Percentiles rank a stretch among this genome's conserved stretches.
Evolutionary conservation across 1,140 invertebrate species (phyloP).

Genomic region (Spodoptera frugiperda): DNA sequence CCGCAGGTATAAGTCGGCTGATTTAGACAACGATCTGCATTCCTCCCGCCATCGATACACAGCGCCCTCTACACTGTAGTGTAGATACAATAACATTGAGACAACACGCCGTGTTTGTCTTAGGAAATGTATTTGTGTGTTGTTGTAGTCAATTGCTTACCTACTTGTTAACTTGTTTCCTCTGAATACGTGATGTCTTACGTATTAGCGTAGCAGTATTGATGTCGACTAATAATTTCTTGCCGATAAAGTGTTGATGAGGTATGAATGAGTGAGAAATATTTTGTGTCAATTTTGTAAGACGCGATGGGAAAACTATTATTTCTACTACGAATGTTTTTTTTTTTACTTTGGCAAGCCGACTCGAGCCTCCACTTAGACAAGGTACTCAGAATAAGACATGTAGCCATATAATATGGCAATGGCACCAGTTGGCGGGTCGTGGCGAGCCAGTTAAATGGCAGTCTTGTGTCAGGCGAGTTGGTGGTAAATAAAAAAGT

Average conservation of each 20-base stretch:
- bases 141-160: too few species aligned
- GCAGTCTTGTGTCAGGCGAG: slow-evolving; percentile 60
- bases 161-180: too few species aligned
- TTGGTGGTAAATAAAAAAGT: slow-evolving; percentile 51
- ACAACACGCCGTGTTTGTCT: too few species aligned
- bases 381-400: slow-evolving; percentile 14
- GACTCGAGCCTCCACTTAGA: not conserved
- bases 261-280: too few species aligned
- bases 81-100: too few species aligned
- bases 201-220: too few species aligned
- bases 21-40: slow-evolving; percentile 45
- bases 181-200: too few species aligned
- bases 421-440: slow-evolving; percentile 16
- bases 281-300: too few species aligned
- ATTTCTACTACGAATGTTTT: not conserved
- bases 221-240: not conserved
- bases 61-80: slow-evolving; percentile 42
- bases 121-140: too few species aligned
- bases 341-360: slow-evolving; percentile 1
- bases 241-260: not conserved
- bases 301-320: too few species aligned
- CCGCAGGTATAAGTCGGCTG: slow-evolving; percentile 65
- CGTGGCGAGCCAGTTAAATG: slow-evolving; percentile 61
- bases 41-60: not conserved
- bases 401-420: slow-evolving; percentile 35